Evolutionary conservation across 2,113 vertebrate species (phyloP), one percentile per base, ranked within the genome.

Genomic region (Crypturellus undulatus): DNA sequence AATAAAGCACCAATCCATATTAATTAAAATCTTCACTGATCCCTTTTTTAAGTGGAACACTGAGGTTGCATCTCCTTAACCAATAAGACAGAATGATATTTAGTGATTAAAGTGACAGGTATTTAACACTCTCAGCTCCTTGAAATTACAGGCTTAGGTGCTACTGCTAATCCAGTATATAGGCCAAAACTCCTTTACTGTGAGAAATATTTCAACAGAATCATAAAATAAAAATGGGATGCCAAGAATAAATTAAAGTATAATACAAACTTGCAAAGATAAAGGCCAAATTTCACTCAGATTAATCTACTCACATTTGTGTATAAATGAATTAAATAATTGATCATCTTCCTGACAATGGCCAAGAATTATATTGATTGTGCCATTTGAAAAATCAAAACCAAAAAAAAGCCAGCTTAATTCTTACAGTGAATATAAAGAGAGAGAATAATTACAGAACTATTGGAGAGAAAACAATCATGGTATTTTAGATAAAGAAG

Each of bases 391-490:
- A 87, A 36, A 87, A 16, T 25, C 19, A 10, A n/a, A 70, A 79
- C 43, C 43, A 43, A 59, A 16, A 79, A 79, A 43, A 58, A 25
- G 8, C 10, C 10, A 22, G 43, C 51, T 43, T 89, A 64, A 47
- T 84, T 73, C 69, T 93, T 93, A 92, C 32, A 87, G 34, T 64
- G 65, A 95, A 81, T 83, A 92, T 95, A 93, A 87, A 96, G 90
- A 90, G 81, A 54, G 65, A 51, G 60, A 96, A 89, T 92, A 96
- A 96, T 97, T 97, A 97, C 36, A 88, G 81, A 96, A 86, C 94
- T 69, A 87, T 14, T 87, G 59, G 83, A 94, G 83, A 45, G 87
- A 95, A 96, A 97, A 96, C 90, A 96, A 92, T 90, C 79, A 68
- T 54, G 47, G 79, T 79, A 86, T 93, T 97, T 96, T 93, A 94